Base-by-base conservation (phyloP, 1,140 invertebrate species). In the Diorhabda carinulata region DNA sequence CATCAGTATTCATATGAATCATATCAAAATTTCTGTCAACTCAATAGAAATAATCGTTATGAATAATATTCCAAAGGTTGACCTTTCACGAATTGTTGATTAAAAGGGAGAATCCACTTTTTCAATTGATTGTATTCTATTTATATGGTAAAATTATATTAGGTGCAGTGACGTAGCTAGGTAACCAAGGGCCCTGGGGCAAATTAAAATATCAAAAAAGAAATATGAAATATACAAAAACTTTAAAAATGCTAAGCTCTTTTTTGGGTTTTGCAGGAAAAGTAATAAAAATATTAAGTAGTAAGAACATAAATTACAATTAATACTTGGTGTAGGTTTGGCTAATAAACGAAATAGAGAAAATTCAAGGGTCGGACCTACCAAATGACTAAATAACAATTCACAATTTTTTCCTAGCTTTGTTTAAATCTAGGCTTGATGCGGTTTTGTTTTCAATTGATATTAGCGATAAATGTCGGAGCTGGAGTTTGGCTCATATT, bases 381-480 rank as follows among this genome's bases (percentile, higher is more conserved):
- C 25, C 25, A 25, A 25, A 0, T 25, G 25, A 25, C 25, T 25
- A 25, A 25, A 25, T 25, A 25, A 25, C 47, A 64, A 64, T 64
- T 64, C 5, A 69, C 41, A 64, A 64, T 57, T 9, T 69, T 62
- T 59, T 69, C 44, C 42, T 69, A 64, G 68, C 61, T 43, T 69
- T 58, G 43, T 68, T 68, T 61, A 68, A 68, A 68, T 68, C 61
- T 3, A 66, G 47, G 52, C 65, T 66, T 68, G 67, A 68, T 62
- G 59, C 61, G 60, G 25, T 25, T 25, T 25, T 25, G 68, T 25
- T 25, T 25, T 25, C 25, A 25, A 0, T 25, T 25, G 25, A 25
- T 25, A 25, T 25, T 25, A 25, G 25, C 68, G 68, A 69, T 69
- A 57, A 64, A 69, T 64, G 68, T 69, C 61, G 25, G 25, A 25